Percentiles rank a stretch among this genome's conserved stretches.
Evolutionary conservation across 2,797 vertebrate species (phyloP).

Genomic region (Girardinus metallicus): DNA sequence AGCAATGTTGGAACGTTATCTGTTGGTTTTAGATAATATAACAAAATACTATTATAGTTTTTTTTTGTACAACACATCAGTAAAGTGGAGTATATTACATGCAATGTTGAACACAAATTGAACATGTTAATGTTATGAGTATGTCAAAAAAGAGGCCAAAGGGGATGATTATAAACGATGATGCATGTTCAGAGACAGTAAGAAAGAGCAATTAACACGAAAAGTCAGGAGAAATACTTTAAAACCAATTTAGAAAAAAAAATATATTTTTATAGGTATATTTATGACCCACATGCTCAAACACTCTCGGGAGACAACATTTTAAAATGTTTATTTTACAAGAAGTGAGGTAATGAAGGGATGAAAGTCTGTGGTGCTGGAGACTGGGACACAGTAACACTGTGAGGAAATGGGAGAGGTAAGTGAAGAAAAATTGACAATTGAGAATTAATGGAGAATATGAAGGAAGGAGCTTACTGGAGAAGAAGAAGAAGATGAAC

Average conservation of each 20-base stretch:
- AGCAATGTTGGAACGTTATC: slow-evolving; percentile 49
- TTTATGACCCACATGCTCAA: not conserved
- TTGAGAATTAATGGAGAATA: too few relatives aligned
- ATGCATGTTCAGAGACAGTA: slow-evolving; percentile 9
- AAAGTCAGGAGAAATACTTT: slow-evolving; percentile 27
- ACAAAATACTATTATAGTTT: slow-evolving; percentile 38
- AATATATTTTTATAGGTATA: not conserved
- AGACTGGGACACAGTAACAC: too few relatives aligned
- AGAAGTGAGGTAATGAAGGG: too few relatives aligned
- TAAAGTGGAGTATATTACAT: slow-evolving; percentile 62
- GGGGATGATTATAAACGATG: slow-evolving; percentile 28
- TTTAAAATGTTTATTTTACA: not conserved
- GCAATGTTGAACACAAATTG: slow-evolving; percentile 50
- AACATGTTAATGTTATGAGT: slow-evolving; percentile 51
- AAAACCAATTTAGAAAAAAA: slow-evolving; percentile 28
- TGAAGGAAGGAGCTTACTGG: too few relatives aligned
- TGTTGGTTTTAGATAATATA: slow-evolving; percentile 57
- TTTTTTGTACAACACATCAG: slow-evolving; percentile 45
- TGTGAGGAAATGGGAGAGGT: too few relatives aligned
- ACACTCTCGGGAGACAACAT: not conserved
- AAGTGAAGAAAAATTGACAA: too few relatives aligned
- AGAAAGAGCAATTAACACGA: slow-evolving; percentile 17
- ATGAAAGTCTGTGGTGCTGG: too few relatives aligned
- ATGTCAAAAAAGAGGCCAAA: slow-evolving; percentile 23
- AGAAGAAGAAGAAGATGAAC: too few relatives aligned